These are phyloP conservation scores for Ceratoteleas bidentatus DNA, from an alignment of 1,140 invertebrate genomes.

Conservation along the genomic window DNA sequence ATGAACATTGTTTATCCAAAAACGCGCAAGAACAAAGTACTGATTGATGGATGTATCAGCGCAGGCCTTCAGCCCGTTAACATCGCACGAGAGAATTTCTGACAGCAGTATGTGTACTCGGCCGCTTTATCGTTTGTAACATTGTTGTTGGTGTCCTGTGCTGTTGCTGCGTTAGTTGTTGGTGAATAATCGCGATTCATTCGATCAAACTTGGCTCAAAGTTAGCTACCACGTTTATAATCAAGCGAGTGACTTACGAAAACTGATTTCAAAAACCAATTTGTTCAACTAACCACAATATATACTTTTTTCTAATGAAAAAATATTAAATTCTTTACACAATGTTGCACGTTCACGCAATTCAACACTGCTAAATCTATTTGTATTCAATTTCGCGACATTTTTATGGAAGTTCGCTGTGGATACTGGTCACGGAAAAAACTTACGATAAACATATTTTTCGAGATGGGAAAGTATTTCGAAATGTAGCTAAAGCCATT, in stretches of 20 bases:
- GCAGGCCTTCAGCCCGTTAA: conserved; percentile 29
- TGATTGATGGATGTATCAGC: conserved; percentile 46
- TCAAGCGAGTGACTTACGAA: conserved; percentile 28
- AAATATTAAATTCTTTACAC: too few relatives aligned
- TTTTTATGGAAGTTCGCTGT: too few relatives aligned
- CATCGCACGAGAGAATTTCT: conserved; percentile 37
- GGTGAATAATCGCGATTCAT: conserved; percentile 55
- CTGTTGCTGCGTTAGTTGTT: conserved; percentile 42
- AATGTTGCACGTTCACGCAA: too few relatives aligned
- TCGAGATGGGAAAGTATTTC: too few relatives aligned
- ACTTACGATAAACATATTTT: too few relatives aligned
- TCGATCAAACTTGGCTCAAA: conserved; percentile 40
- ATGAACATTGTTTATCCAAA: conserved; percentile 41
- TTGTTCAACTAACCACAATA: too few relatives aligned
- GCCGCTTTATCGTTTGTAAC: conserved; percentile 55
- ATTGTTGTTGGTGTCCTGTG: conserved; percentile 34
- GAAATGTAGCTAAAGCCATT: too few relatives aligned
- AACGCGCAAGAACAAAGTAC: conserved; percentile 36
- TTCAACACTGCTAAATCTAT: too few relatives aligned
- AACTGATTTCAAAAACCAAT: too few relatives aligned
- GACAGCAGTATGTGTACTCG: conserved; percentile 38
- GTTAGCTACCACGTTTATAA: conserved; percentile 10
- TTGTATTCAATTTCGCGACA: too few relatives aligned
- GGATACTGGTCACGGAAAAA: too few relatives aligned
- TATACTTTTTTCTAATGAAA: too few relatives aligned